Evolutionary conservation across 1,140 invertebrate genomes (phyloP).

Genomic region (Tetramorium alpestre): DNA sequence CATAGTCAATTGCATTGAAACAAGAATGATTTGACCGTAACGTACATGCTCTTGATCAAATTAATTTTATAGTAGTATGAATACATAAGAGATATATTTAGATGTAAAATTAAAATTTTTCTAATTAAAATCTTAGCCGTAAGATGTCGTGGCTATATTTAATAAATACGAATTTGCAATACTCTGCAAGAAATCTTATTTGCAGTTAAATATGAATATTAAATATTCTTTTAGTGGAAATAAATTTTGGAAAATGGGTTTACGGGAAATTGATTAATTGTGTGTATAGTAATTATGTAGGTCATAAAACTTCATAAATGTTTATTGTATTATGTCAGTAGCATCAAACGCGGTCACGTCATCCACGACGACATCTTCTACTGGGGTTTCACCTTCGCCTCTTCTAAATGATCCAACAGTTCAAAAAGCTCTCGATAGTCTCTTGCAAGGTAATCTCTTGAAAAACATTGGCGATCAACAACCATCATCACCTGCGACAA

Average conservation of each 20-base stretch:
- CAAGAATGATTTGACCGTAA: background rate
- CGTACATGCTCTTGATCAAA: background rate
- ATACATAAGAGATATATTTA: background rate
- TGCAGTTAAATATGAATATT: background rate
- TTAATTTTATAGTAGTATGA: background rate
- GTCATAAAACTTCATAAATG: constrained; percentile 57
- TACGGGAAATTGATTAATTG: background rate
- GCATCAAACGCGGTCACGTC: constrained; percentile 73
- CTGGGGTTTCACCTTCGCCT: constrained; percentile 84
- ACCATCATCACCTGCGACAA: constrained; percentile 68
- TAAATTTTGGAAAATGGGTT: background rate
- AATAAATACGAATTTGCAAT: background rate
- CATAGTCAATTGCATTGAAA: background rate
- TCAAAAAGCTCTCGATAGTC: constrained; percentile 91
- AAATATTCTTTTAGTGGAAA: background rate
- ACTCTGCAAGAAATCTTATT: background rate
- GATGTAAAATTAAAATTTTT: background rate
- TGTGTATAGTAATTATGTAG: background rate
- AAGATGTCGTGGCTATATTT: background rate
- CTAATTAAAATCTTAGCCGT: background rate
- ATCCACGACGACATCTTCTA: constrained; percentile 71
- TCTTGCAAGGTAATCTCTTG: constrained; percentile 89
- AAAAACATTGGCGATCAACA: constrained; percentile 85
- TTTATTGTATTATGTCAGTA: constrained; percentile 73
- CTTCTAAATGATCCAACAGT: constrained; percentile 90